Evolutionary conservation across 2,888 invertebrate genomes (phyloP).

Genomic region (Drosophila tanythrix): DNA sequence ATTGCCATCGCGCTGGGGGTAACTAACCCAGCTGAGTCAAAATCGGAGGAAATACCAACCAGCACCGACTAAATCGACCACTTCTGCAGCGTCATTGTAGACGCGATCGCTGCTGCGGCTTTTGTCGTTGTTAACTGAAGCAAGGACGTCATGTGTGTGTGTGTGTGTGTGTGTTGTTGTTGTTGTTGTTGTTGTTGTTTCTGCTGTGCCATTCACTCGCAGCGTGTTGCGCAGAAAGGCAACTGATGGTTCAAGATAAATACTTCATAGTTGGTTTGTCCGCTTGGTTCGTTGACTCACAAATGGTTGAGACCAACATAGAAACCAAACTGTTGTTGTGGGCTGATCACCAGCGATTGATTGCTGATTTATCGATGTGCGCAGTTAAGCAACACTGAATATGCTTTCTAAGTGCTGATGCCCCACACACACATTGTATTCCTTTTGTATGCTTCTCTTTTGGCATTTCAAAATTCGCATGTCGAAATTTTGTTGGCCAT

Average conservation of each 20-base stretch:
- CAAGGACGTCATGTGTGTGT: slow-evolving; percentile 65
- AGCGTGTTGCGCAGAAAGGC: slow-evolving; percentile 35
- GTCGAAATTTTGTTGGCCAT: slow-evolving; percentile 18
- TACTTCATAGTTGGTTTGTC: slow-evolving; percentile 43
- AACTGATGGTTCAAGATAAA: slow-evolving; percentile 53
- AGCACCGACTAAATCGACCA: slow-evolving; percentile 40
- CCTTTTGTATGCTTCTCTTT: not conserved
- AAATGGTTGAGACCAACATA: slow-evolving; percentile 37
- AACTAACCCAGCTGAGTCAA: slow-evolving; percentile 82
- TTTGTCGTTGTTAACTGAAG: slow-evolving; percentile 61
- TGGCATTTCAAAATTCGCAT: not conserved
- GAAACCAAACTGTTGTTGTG: slow-evolving; percentile 1
- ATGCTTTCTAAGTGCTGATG: not conserved
- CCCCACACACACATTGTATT: not conserved
- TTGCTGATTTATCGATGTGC: not conserved
- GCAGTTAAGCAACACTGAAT: not conserved
- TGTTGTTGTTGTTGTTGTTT: slow-evolving; percentile 10
- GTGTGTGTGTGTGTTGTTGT: slow-evolving; percentile 6
- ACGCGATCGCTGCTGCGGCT: slow-evolving; percentile 28
- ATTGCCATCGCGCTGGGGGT: slow-evolving; percentile 85
- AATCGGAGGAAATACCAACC: slow-evolving; percentile 63
- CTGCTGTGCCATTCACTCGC: slow-evolving; percentile 62
- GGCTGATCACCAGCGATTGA: slow-evolving; percentile 10
- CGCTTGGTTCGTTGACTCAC: slow-evolving; percentile 73
- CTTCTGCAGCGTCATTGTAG: slow-evolving; percentile 69